phyloP scores from a whole-genome alignment of 2,113 vertebrate genomes.

The Catagonus wagneri region DNA sequence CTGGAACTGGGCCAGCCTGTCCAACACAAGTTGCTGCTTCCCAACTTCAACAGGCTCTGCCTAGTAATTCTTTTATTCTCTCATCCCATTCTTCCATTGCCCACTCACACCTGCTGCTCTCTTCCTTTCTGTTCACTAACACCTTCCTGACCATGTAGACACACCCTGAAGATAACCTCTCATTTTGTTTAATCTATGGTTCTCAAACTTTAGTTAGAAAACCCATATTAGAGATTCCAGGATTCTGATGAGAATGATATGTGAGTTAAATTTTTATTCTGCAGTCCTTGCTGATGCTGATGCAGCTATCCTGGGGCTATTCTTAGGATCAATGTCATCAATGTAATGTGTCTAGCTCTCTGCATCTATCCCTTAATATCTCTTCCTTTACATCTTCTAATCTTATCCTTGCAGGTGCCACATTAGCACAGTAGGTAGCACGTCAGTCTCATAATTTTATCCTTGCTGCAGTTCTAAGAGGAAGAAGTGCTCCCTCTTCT shows the following conservation, averaged over 20 bases:
- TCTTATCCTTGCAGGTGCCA: background rate
- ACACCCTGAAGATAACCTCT: background rate
- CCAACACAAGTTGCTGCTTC: background rate
- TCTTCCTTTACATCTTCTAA: background rate
- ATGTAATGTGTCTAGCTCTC: background rate
- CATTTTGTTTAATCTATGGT: background rate
- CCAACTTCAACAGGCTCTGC: background rate
- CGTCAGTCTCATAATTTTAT: no score
- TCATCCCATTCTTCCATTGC: no score
- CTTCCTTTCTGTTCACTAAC: background rate
- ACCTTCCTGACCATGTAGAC: background rate
- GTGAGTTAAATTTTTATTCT: background rate
- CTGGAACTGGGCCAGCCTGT: background rate
- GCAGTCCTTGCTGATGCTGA: background rate
- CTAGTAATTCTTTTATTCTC: background rate
- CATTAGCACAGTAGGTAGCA: no score
- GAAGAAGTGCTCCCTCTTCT: background rate
- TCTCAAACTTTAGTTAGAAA: background rate
- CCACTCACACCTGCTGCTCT: background rate
- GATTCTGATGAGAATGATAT: background rate
- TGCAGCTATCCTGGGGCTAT: background rate
- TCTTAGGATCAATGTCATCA: background rate
- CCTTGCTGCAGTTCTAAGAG: background rate
- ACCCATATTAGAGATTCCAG: background rate
- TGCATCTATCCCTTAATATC: background rate